Conservation (phyloP, 1,140 invertebrate species). For the Ceratina japonica region DNA sequence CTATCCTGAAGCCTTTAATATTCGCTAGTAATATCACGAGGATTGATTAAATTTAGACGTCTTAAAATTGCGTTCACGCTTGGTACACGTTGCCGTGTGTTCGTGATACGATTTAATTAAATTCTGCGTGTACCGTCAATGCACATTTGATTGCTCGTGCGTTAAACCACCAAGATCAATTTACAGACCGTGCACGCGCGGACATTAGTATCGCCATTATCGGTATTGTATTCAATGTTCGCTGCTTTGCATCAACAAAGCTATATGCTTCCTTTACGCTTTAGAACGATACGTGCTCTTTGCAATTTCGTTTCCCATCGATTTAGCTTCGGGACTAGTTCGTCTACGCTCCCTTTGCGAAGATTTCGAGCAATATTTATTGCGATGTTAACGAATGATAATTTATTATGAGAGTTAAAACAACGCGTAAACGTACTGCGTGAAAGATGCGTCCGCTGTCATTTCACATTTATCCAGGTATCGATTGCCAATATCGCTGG, state of each 20-base stretch:
- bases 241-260: background rate
- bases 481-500: background rate
- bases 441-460: too few species aligned
- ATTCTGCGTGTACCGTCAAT: background rate
- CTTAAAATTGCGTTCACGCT: too few species aligned
- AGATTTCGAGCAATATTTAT: too few species aligned
- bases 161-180: conserved; percentile 19
- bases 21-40: too few species aligned
- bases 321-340: too few species aligned
- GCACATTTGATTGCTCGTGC: background rate
- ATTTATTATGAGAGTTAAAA: too few species aligned
- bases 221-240: background rate
- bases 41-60: too few species aligned
- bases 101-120: background rate
- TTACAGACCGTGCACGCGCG: background rate
- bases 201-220: background rate
- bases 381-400: too few species aligned
- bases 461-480: background rate
- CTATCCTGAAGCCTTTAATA: too few species aligned
- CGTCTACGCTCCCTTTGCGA: too few species aligned
- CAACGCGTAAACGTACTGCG: too few species aligned
- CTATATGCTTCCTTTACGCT: background rate
- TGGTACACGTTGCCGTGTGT: background rate
- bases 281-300: background rate
- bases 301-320: background rate